phyloP scores from a whole-genome alignment of 2,888 invertebrate genomes.

The Dinocampus coccinellae region DNA sequence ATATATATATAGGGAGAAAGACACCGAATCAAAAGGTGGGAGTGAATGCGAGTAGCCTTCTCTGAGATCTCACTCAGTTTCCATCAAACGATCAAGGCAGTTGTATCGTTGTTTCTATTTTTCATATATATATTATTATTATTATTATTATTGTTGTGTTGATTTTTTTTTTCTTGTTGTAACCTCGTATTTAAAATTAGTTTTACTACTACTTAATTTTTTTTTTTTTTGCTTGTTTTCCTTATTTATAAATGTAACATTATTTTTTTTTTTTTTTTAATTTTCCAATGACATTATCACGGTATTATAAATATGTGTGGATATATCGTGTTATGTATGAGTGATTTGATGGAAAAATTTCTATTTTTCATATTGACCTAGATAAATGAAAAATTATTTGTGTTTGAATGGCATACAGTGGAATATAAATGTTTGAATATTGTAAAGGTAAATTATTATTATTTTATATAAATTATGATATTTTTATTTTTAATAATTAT shows the following conservation, averaged over 20 bases:
- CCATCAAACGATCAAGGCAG: constrained; percentile 6
- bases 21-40: background rate
- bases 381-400: too few relatives aligned
- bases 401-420: too few relatives aligned
- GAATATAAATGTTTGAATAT: too few relatives aligned
- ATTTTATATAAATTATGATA: too few relatives aligned
- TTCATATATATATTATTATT: background rate
- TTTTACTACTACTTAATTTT: background rate
- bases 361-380: background rate
- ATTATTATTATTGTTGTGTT: background rate
- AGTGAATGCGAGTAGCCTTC: constrained; percentile 9
- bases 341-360: background rate
- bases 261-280: too few relatives aligned
- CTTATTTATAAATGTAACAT: background rate
- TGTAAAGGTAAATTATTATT: too few relatives aligned
- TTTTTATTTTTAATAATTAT: too few relatives aligned
- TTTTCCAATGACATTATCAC: background rate
- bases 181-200: background rate
- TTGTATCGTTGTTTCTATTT: background rate
- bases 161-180: background rate
- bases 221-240: background rate
- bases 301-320: background rate
- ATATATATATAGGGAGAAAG: background rate
- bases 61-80: constrained; percentile 15
- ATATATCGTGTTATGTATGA: background rate